phyloP scores from a whole-genome alignment of 2,888 invertebrate genomes.

The Pristionchus entomophagus region DNA sequence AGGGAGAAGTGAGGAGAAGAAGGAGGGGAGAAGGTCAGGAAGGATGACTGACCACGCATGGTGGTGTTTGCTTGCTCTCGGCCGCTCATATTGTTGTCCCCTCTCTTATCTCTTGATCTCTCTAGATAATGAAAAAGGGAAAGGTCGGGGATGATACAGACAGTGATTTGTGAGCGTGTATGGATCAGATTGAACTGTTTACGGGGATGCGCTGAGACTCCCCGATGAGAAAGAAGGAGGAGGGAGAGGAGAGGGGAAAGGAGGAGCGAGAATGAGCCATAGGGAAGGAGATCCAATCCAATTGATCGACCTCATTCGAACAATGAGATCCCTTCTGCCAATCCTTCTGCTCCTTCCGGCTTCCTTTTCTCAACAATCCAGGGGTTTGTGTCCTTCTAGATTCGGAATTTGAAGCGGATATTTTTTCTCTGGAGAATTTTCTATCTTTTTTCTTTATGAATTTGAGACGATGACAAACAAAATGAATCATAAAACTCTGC shows the following conservation, averaged over 20 bases:
- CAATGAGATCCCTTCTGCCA: slow-evolving; percentile 1
- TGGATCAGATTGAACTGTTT: slow-evolving; percentile 35
- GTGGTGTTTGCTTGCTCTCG: neutral
- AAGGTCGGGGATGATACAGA: slow-evolving; percentile 1
- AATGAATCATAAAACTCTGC: no score
- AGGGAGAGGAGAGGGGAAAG: neutral
- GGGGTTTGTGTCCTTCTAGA: neutral
- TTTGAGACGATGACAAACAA: no score
- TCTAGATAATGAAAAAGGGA: neutral
- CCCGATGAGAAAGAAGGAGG: slow-evolving; percentile 25
- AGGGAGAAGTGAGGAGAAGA: slow-evolving; percentile 1
- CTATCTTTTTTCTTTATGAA: no score
- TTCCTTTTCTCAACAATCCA: slow-evolving; percentile 14
- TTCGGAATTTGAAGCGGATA: neutral
- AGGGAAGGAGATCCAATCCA: slow-evolving; percentile 12
- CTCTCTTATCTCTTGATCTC: slow-evolving; percentile 38
- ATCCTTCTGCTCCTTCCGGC: slow-evolving; percentile 8
- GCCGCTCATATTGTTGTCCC: neutral
- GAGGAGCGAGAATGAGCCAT: slow-evolving; percentile 22
- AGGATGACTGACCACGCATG: slow-evolving; percentile 1
- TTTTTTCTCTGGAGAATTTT: no score
- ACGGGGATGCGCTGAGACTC: neutral
- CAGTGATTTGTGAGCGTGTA: slow-evolving; percentile 38
- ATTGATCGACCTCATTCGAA: slow-evolving; percentile 21
- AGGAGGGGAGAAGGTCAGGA: slow-evolving; percentile 22